phyloP scores from a whole-genome alignment of 1,140 invertebrate genomes.

The Zaprionus gabonicus region DNA sequence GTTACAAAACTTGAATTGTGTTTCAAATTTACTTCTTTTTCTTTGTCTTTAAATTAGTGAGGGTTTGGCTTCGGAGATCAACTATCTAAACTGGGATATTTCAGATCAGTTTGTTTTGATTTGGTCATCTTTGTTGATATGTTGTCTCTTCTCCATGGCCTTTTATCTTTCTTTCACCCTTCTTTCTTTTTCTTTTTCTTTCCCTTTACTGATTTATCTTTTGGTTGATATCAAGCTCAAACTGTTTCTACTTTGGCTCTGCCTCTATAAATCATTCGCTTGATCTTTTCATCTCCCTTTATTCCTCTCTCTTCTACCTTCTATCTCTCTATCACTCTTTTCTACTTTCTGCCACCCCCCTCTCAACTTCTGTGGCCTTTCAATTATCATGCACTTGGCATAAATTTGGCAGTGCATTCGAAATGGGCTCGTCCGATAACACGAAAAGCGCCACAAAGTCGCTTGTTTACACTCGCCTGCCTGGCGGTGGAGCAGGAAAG shows the following conservation, averaged over 20 bases:
- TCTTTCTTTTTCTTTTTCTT: not conserved
- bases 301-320: not conserved
- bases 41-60: too few species aligned
- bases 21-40: too few species aligned
- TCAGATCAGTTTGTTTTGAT: too few species aligned
- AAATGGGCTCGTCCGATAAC: slow-evolving; percentile 69
- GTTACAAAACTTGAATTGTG: too few species aligned
- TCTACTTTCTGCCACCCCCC: not conserved
- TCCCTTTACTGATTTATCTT: not conserved
- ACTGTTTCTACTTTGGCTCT: too few species aligned
- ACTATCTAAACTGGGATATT: too few species aligned
- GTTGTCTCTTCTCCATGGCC: too few species aligned
- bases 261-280: too few species aligned
- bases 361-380: slow-evolving; percentile 39
- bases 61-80: too few species aligned
- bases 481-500: slow-evolving; percentile 16
- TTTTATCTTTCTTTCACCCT: not conserved
- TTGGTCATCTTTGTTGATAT: too few species aligned
- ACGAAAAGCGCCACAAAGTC: slow-evolving; percentile 71
- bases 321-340: not conserved
- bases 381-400: slow-evolving; percentile 69
- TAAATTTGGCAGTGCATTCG: slow-evolving; percentile 61
- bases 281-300: not conserved
- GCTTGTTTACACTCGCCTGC: slow-evolving; percentile 72
- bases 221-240: too few species aligned